Evolutionary conservation across 2,797 vertebrate genomes (phyloP).

Genomic region (Clarias platycephalus): DNA sequence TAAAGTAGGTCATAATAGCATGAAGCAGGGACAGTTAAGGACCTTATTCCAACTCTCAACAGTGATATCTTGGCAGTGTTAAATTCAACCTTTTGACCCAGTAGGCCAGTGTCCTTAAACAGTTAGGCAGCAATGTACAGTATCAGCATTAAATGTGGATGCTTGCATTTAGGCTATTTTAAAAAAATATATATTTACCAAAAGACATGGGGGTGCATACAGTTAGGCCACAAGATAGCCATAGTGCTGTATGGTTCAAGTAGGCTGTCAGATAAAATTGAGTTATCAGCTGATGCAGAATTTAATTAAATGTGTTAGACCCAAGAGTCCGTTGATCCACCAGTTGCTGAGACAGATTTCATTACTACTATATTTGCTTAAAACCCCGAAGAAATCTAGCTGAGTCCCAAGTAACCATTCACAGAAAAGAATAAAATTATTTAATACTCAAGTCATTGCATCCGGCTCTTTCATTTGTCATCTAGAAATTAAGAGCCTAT

Average conservation of each 20-base stretch:
- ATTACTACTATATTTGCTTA: slow-evolving; percentile 7
- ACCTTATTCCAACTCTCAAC: background rate
- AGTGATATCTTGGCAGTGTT: background rate
- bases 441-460: background rate
- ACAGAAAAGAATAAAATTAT: background rate
- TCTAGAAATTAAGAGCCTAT: slow-evolving; percentile 25
- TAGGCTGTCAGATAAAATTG: background rate
- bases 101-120: background rate
- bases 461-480: slow-evolving; percentile 20
- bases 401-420: background rate
- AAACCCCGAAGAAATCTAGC: background rate
- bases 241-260: background rate
- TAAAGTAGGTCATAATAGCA: background rate
- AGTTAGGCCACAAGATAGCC: background rate
- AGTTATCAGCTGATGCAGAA: background rate
- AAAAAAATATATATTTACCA: background rate
- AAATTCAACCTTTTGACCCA: background rate
- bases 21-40: background rate
- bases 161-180: background rate
- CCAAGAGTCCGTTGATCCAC: background rate
- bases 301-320: slow-evolving; percentile 6
- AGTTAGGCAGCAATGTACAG: background rate
- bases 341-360: background rate
- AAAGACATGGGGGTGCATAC: background rate
- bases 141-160: background rate